Evolutionary conservation across 2,888 invertebrate genomes (phyloP).

Genomic region (Muschampia plurimacula): DNA sequence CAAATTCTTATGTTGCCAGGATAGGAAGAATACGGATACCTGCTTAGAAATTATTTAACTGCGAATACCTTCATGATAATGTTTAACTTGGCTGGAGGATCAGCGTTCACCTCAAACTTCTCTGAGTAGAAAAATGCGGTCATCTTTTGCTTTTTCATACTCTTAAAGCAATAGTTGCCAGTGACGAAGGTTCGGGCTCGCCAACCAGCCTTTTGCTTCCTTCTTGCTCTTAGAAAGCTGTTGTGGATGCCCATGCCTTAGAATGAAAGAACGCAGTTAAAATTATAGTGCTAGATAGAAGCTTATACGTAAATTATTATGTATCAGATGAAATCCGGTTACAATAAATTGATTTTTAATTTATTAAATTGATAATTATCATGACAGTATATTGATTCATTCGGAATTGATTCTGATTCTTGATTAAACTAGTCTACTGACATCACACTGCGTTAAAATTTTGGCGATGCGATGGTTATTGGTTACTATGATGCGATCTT

Average conservation of each 20-base stretch:
- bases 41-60: too few relatives aligned
- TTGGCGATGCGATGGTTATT: too few relatives aligned
- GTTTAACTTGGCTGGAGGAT: constrained; percentile 58
- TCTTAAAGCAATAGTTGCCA: constrained; percentile 66
- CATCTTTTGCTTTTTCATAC: constrained; percentile 47
- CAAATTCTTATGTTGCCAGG: too few relatives aligned
- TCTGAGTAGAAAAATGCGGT: constrained; percentile 67
- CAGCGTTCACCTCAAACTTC: constrained; percentile 63
- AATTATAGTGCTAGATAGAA: not conserved
- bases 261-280: constrained; percentile 37
- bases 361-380: too few relatives aligned
- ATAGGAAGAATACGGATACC: too few relatives aligned
- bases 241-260: constrained; percentile 60
- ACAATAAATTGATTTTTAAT: too few relatives aligned
- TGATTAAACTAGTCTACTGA: too few relatives aligned
- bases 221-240: constrained; percentile 56
- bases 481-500: too few relatives aligned
- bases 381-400: too few relatives aligned
- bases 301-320: not conserved
- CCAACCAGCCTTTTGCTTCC: constrained; percentile 62
- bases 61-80: constrained; percentile 48
- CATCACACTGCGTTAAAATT: too few relatives aligned
- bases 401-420: too few relatives aligned
- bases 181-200: constrained; percentile 60
- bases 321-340: too few relatives aligned